Percentiles rank a stretch among this genome's conserved stretches.
phyloP scores from a whole-genome alignment of 2,113 vertebrate genomes.

The Oreotrochilus melanogaster region DNA sequence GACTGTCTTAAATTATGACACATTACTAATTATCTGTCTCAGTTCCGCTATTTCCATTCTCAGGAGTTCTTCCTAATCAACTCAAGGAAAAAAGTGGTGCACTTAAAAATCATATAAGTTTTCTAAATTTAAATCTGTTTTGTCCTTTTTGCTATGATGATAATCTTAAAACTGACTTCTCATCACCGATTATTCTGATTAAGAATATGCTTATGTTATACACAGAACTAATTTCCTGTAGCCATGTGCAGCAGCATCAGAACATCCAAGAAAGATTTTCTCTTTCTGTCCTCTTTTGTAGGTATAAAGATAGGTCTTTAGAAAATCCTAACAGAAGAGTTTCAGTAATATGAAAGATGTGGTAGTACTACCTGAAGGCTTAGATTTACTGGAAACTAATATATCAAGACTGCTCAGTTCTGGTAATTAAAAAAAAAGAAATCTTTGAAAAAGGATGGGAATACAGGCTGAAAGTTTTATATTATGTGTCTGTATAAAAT shows the following conservation, averaged over 20 bases:
- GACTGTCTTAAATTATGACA: neutral
- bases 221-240: neutral
- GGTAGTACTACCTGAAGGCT: neutral
- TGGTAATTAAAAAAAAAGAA: neutral
- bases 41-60: neutral
- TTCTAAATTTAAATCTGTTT: neutral
- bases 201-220: neutral
- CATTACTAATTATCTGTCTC: neutral
- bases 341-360: neutral
- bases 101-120: neutral
- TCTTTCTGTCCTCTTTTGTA: neutral
- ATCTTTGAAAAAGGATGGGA: neutral
- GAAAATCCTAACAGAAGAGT: neutral
- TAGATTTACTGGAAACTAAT: neutral
- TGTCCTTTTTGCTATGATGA: neutral
- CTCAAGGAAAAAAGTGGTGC: neutral
- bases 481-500: neutral
- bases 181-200: neutral
- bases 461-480: neutral
- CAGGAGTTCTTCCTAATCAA: neutral
- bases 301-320: neutral
- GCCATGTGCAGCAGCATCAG: neutral
- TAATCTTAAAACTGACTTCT: neutral
- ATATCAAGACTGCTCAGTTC: neutral
- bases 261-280: neutral